Evolutionary conservation across 2,888 invertebrate genomes (phyloP).

Genomic region (Leucania comma): DNA sequence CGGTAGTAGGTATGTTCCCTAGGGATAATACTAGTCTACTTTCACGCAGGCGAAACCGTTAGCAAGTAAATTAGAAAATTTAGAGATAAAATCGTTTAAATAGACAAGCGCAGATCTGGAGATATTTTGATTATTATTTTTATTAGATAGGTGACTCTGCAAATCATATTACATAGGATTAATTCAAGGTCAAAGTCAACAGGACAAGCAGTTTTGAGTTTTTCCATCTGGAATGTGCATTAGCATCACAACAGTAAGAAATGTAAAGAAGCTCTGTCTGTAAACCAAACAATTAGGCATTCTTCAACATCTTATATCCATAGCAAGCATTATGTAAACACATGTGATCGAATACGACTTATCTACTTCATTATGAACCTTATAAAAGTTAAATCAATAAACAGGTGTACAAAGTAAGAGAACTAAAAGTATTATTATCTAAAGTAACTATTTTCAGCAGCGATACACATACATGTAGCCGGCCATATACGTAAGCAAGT

Average conservation of each 20-base stretch:
- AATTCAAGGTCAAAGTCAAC: no score
- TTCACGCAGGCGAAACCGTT: no score
- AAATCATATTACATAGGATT: background rate
- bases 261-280: background rate
- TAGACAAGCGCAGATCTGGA: no score
- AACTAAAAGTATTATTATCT: background rate
- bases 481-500: no score
- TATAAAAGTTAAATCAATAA: constrained; percentile 28
- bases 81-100: background rate
- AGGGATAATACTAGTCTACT: no score
- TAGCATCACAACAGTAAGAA: background rate
- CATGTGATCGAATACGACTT: constrained; percentile 1
- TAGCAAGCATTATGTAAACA: constrained; percentile 35
- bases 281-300: constrained; percentile 1
- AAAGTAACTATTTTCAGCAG: background rate
- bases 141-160: background rate
- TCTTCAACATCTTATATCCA: constrained; percentile 13
- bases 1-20: no score
- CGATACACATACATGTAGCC: no score
- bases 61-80: no score
- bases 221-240: background rate
- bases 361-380: constrained; percentile 19
- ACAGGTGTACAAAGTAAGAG: background rate
- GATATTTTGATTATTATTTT: no score
- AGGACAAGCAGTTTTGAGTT: background rate